These are phyloP conservation scores for Upupa epops DNA, from an alignment of 2,113 vertebrate species.

Conservation along the genomic window DNA sequence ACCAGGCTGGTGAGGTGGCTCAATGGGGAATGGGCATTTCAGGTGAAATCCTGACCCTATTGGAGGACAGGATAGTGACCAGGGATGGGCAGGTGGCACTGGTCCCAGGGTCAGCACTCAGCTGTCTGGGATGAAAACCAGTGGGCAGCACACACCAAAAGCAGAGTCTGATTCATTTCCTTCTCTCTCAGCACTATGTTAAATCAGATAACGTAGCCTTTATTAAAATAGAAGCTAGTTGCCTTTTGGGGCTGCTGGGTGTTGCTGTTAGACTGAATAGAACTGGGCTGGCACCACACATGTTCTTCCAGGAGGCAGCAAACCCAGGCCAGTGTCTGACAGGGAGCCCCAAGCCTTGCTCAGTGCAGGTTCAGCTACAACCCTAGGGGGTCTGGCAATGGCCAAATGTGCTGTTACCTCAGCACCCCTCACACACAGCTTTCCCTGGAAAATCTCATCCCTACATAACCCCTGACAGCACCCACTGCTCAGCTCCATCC, in stretches of 20 bases:
- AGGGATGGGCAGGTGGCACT: rapidly evolving
- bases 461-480: neutral
- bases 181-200: neutral
- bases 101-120: neutral
- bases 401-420: neutral
- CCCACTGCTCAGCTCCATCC: rapidly evolving
- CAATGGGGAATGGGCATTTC: rapidly evolving
- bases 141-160: rapidly evolving
- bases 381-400: neutral
- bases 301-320: neutral
- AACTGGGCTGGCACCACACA: rapidly evolving
- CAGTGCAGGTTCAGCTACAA: neutral
- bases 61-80: rapidly evolving
- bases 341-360: neutral
- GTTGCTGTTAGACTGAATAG: neutral
- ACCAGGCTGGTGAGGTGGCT: neutral
- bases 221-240: neutral
- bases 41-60: neutral
- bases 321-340: neutral
- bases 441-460: neutral
- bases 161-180: neutral
- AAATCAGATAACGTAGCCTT: neutral
- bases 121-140: neutral
- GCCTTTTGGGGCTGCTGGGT: neutral
- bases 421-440: rapidly evolving